These are phyloP conservation scores for Falco berigora DNA, from an alignment of 2,797 vertebrate species.

Conservation along the genomic window DNA sequence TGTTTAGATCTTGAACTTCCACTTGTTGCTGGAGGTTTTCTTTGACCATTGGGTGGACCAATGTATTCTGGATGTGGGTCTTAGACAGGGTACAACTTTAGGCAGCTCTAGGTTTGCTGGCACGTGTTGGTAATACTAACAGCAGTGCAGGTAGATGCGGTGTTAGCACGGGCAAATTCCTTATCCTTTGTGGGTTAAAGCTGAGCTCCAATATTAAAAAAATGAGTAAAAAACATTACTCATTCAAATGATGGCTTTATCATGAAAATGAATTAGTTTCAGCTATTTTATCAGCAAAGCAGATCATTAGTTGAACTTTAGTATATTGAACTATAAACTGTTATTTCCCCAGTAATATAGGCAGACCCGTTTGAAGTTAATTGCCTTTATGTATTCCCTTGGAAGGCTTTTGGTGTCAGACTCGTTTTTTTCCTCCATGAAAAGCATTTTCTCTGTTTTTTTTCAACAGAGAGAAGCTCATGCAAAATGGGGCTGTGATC, in stretches of 20 bases:
- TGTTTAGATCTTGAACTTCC: background rate
- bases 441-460: no score
- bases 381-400: background rate
- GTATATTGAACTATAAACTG: background rate
- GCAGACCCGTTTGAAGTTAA: background rate
- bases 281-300: background rate
- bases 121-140: background rate
- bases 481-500: background rate
- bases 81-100: fast-evolving
- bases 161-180: fast-evolving
- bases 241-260: background rate
- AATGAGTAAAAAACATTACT: fast-evolving
- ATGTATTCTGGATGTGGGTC: fast-evolving
- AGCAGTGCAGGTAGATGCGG: background rate
- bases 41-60: background rate
- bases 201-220: background rate
- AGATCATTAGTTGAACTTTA: background rate
- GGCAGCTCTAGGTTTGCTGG: background rate
- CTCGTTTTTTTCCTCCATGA: background rate
- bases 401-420: background rate
- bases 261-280: background rate
- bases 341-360: background rate
- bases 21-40: background rate
- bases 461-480: background rate
- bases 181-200: background rate